A percentile compares a stretch with the other conserved stretches of the same genome.
Evolutionary conservation across 2,888 invertebrate genomes (phyloP).

Genomic region (Diaprepes abbreviatus): DNA sequence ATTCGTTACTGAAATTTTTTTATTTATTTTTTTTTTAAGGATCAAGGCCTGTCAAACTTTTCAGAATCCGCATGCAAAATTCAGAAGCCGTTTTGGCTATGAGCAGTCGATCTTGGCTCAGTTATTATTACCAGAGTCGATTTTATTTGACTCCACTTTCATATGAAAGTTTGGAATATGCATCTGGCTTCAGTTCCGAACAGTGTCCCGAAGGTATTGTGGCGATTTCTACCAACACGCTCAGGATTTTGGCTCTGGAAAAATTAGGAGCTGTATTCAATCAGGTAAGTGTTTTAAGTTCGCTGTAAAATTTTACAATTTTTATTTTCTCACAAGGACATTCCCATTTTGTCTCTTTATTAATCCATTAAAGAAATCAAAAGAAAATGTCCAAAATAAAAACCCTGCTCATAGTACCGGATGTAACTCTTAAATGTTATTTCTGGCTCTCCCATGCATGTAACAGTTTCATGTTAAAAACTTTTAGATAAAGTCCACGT

Average conservation of each 20-base stretch:
- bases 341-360: slow-evolving; percentile 32
- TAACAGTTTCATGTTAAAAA: too few species aligned
- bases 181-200: slow-evolving; percentile 96
- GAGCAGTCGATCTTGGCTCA: slow-evolving; percentile 97
- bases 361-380: slow-evolving; percentile 8
- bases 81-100: slow-evolving; percentile 97
- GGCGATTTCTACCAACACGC: slow-evolving; percentile 96
- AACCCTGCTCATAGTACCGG: slow-evolving; percentile 33
- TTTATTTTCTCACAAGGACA: slow-evolving; percentile 17
- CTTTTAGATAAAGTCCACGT: too few species aligned
- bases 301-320: neutral
- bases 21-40: slow-evolving; percentile 31
- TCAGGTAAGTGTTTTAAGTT: slow-evolving; percentile 69
- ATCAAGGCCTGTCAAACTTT: slow-evolving; percentile 89
- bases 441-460: slow-evolving; percentile 31
- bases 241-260: slow-evolving; percentile 95
- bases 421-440: neutral
- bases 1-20: too few species aligned
- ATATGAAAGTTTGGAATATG: slow-evolving; percentile 97
- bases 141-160: slow-evolving; percentile 96
- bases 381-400: slow-evolving; percentile 34
- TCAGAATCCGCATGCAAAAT: slow-evolving; percentile 95
- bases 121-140: slow-evolving; percentile 97
- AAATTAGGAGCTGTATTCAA: slow-evolving; percentile 99
- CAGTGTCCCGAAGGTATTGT: slow-evolving; percentile 99